phyloP scores from a whole-genome alignment of 2,113 vertebrate species.

The Myiozetetes cayanensis region DNA sequence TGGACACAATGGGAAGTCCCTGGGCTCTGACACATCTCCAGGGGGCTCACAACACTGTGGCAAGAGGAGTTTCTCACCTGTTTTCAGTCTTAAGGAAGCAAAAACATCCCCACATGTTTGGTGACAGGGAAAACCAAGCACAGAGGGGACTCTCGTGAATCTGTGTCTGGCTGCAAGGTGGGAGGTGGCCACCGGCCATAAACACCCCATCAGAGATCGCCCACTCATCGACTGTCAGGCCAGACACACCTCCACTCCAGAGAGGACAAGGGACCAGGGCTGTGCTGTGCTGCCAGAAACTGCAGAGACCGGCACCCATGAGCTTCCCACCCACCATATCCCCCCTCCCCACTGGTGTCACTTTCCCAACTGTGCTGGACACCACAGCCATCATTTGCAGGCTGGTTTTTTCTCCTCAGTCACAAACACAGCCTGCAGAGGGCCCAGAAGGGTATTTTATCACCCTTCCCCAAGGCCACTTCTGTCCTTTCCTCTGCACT shows the following conservation, averaged over 20 bases:
- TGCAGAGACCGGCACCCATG: rapidly evolving
- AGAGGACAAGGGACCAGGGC: rapidly evolving
- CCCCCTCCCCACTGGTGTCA: not conserved
- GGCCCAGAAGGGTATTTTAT: not conserved
- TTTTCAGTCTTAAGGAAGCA: not conserved
- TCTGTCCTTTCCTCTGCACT: not conserved
- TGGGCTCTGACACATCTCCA: rapidly evolving
- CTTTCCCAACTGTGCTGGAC: not conserved
- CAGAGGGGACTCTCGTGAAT: rapidly evolving
- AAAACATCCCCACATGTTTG: not conserved
- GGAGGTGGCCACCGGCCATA: not conserved
- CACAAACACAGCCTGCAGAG: not conserved
- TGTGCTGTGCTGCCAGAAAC: not conserved
- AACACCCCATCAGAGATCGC: not conserved
- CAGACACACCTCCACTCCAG: not conserved
- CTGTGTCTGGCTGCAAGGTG: not conserved
- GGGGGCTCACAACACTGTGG: rapidly evolving
- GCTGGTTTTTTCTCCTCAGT: not conserved
- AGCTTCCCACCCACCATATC: rapidly evolving
- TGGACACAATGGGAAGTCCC: not conserved
- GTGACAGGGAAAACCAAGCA: not conserved
- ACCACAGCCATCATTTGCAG: not conserved
- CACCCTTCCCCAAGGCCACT: not conserved
- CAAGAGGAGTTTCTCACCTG: not conserved
- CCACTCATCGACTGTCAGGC: rapidly evolving